phyloP scores from a whole-genome alignment of 2,797 vertebrate genomes.

The Hemibagrus guttatus region DNA sequence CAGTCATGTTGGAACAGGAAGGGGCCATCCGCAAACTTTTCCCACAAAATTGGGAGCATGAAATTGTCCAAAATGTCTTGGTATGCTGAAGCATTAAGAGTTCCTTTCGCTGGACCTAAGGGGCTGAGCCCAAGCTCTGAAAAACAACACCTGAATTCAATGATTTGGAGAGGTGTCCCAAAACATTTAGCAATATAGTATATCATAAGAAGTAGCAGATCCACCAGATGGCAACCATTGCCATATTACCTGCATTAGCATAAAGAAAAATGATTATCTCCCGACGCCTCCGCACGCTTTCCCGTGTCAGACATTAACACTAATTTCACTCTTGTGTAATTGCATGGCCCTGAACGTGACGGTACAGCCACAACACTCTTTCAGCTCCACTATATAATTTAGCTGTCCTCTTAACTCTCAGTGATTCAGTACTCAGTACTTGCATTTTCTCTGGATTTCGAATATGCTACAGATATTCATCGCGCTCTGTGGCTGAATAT shows the following conservation, averaged over 20 bases:
- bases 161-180: too few species aligned
- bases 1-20: too few species aligned
- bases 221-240: slow-evolving; percentile 25
- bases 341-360: background rate
- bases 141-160: too few species aligned
- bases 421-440: slow-evolving; percentile 18
- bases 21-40: too few species aligned
- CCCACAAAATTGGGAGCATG: too few species aligned
- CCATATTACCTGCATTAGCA: background rate
- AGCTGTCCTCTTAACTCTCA: slow-evolving; percentile 13
- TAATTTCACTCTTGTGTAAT: slow-evolving; percentile 22
- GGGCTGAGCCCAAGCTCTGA: too few species aligned
- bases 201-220: background rate
- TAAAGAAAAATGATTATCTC: slow-evolving; percentile 6
- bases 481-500: background rate
- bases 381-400: slow-evolving; percentile 5
- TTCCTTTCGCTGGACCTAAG: too few species aligned
- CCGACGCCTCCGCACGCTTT: background rate
- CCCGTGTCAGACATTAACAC: slow-evolving; percentile 9
- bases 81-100: too few species aligned
- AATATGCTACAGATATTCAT: background rate
- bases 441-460: background rate
- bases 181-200: background rate
- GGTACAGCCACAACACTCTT: slow-evolving; percentile 1
- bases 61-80: too few species aligned